phyloP scores from a whole-genome alignment of 2,113 vertebrate genomes.

The Crotalus viridis region DNA sequence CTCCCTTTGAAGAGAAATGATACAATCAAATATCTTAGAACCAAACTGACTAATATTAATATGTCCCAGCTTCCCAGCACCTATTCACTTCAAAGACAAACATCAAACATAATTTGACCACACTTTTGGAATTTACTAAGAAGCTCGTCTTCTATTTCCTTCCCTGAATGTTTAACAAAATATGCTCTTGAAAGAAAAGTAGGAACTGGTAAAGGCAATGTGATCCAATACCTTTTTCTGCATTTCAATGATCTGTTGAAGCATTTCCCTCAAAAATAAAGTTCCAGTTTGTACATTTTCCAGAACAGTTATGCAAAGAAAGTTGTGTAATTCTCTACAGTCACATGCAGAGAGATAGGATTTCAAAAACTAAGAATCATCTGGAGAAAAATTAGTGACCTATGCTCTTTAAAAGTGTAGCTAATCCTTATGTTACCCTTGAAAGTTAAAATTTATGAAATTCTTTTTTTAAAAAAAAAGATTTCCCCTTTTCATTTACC shows the following conservation, averaged over 20 bases:
- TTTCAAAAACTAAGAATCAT: background rate
- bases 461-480: background rate
- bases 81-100: background rate
- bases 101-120: background rate
- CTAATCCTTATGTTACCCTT: background rate
- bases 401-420: background rate
- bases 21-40: background rate
- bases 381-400: background rate
- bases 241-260: background rate
- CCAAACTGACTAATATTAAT: background rate
- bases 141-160: accelerated
- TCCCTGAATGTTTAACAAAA: accelerated
- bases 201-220: accelerated
- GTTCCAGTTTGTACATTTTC: background rate
- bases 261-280: accelerated
- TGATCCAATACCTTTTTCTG: background rate
- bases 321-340: background rate
- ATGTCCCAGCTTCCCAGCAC: background rate
- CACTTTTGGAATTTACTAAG: background rate
- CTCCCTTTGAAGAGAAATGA: background rate
- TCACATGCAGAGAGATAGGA: background rate
- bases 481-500: accelerated
- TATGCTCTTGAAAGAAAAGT: background rate
- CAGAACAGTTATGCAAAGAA: background rate
- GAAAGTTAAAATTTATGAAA: background rate